Percentiles rank a stretch among this genome's conserved stretches.
phyloP scores from a whole-genome alignment of 2,888 invertebrate species.

The Xanthorhoe spadicearia region DNA sequence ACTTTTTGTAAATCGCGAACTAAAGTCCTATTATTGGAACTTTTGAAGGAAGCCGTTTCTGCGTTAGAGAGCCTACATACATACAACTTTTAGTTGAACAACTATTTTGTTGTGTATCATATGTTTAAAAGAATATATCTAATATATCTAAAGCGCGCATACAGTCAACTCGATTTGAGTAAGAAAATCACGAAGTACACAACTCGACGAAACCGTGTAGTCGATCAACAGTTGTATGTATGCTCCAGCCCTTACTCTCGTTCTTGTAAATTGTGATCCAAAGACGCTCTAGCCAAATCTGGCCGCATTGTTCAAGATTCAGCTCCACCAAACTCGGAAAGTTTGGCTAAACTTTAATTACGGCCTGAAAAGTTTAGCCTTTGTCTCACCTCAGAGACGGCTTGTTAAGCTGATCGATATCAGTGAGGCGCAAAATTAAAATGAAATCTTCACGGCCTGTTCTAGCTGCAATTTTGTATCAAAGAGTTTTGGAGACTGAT shows the following conservation, averaged over 20 bases:
- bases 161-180: too few relatives aligned
- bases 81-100: too few relatives aligned
- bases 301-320: slow-evolving; percentile 31
- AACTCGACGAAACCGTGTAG: too few relatives aligned
- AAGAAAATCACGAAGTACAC: too few relatives aligned
- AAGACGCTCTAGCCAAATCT: slow-evolving; percentile 22
- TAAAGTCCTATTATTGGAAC: not conserved
- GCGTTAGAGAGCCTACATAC: too few relatives aligned
- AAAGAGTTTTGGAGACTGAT: not conserved
- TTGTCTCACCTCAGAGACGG: slow-evolving; percentile 35
- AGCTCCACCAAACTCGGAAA: slow-evolving; percentile 32
- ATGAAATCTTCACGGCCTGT: slow-evolving; percentile 7
- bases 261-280: slow-evolving; percentile 4
- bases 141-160: too few relatives aligned
- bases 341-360: slow-evolving; percentile 42
- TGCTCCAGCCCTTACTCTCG: too few relatives aligned
- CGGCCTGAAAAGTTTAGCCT: slow-evolving; percentile 32
- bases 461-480: slow-evolving; percentile 3
- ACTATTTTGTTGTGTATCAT: too few relatives aligned
- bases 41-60: too few relatives aligned
- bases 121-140: too few relatives aligned
- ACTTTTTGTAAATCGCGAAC: not conserved
- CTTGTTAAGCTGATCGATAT: slow-evolving; percentile 29
- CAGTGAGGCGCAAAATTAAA: slow-evolving; percentile 12
- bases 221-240: too few relatives aligned